These are phyloP conservation scores for Etheostoma nigrum DNA, from an alignment of 2,797 vertebrate genomes.

Conservation along the genomic window DNA sequence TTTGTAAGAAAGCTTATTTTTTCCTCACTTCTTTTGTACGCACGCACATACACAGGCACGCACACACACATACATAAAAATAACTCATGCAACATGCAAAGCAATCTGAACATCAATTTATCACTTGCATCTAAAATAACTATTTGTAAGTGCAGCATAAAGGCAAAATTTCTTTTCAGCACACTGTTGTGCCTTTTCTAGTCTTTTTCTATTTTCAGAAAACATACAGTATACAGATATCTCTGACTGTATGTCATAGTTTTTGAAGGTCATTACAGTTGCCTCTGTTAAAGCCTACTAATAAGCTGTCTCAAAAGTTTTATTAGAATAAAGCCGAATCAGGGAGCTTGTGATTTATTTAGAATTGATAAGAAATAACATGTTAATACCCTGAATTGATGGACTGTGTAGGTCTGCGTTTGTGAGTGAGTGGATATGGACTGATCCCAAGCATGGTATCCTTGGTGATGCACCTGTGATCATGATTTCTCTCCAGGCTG, in stretches of 20 bases:
- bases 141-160: slow-evolving; percentile 9
- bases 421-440: slow-evolving; percentile 10
- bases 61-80: background rate
- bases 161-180: slow-evolving; percentile 3
- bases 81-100: slow-evolving; percentile 13
- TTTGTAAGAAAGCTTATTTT: slow-evolving; percentile 8
- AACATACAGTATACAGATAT: background rate
- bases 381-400: background rate
- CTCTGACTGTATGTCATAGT: background rate
- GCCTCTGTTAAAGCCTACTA: background rate
- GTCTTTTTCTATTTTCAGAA: slow-evolving; percentile 4
- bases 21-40: background rate
- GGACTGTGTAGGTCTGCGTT: slow-evolving; percentile 6
- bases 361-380: background rate
- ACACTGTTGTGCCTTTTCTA: background rate
- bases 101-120: slow-evolving; percentile 16
- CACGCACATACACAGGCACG: too few relatives aligned
- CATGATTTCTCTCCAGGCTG: slow-evolving; percentile 55
- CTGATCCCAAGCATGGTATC: slow-evolving; percentile 41
- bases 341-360: background rate
- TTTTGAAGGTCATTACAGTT: background rate
- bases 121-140: background rate
- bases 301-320: background rate
- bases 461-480: slow-evolving; percentile 54
- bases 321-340: background rate